A percentile compares a stretch with the other conserved stretches of the same genome.
phyloP scores from a whole-genome alignment of 1,140 invertebrate species.

The Drosophila grimshawi region DNA sequence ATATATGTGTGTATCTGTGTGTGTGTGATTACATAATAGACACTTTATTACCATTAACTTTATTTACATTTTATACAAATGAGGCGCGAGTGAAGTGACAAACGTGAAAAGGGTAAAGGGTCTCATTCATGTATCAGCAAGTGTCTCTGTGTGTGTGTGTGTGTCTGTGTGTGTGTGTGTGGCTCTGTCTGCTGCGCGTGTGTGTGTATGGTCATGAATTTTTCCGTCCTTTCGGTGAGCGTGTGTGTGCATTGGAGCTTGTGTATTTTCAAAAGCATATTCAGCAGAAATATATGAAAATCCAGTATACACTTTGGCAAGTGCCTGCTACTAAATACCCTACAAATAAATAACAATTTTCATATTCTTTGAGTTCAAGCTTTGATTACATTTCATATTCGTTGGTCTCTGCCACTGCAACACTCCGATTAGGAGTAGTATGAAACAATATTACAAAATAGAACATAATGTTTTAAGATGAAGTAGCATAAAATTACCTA shows the following conservation, averaged over 20 bases:
- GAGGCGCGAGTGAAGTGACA: conserved; percentile 60
- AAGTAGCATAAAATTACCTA: no score
- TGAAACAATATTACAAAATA: no score
- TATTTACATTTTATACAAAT: conserved; percentile 80
- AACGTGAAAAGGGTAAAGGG: conserved; percentile 60
- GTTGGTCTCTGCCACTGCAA: no score
- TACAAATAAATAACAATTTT: neutral
- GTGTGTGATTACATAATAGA: conserved; percentile 73
- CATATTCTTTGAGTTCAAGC: neutral
- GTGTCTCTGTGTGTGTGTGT: neutral
- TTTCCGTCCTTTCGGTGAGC: neutral
- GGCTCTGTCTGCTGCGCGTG: conserved; percentile 10
- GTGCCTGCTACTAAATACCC: neutral
- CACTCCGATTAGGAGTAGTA: no score
- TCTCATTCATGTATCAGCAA: conserved; percentile 11
- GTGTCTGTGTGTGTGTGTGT: conserved; percentile 30
- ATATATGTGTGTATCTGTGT: conserved; percentile 16
- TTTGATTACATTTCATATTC: neutral
- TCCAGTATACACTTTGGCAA: neutral
- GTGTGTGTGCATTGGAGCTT: conserved; percentile 16
- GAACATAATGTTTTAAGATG: no score
- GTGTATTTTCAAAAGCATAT: conserved; percentile 20
- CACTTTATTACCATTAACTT: conserved; percentile 81
- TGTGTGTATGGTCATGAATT: conserved; percentile 12
- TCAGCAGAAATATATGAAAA: conserved; percentile 10